Base-by-base conservation (phyloP, 2,888 invertebrate genomes). In the Aspidapion aeneum region DNA sequence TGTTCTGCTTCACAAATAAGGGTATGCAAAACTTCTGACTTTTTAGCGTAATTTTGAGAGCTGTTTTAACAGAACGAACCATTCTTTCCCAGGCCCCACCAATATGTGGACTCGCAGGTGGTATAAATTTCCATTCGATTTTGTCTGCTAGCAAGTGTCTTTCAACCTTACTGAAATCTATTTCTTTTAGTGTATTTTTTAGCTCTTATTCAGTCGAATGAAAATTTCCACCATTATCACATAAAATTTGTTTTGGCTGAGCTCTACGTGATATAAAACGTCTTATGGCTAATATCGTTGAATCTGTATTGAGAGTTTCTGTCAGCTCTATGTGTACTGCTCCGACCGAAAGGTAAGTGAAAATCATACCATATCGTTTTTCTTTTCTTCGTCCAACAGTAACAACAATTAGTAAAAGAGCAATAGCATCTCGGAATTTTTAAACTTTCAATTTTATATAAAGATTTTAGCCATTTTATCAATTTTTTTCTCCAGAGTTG, bases 21-120 rank as follows among this genome's bases (percentile, higher is more conserved):
- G 1, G 59, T 63, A 5, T 21, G 7, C 18, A 63, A 20, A 16
- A 63, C 22, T 60, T 60, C 59, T 22, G 52, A 56, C 55, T 59
- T 55, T 21, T 57, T 16, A 61, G 50, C 9, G 51, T 56, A 0
- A 50, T 18, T 56, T 49, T 60, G 7, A 57, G 20, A 18, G 54
- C 52, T 1, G 49, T 17, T 49, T 63, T 63, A 1, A 62, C 1
- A 5, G 21, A 21, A 21, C 52, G 12, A 1, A 57, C 19, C 52
- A 61, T 61, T 2, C 35, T 19, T 18, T 61, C 52, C 57, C 57
- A 61, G 2, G 21, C 57, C 1, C 61, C 61, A 17, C 22, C 51
- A 55, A 61, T 61, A 52, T 57, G 35, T 12, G 35, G 35, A 7
- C 35, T 35, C 12, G 35, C 3, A 35, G 12, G 35, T 7, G 35